phyloP scores from a whole-genome alignment of 2,888 invertebrate genomes.

The Cacoxenus indagator region DNA sequence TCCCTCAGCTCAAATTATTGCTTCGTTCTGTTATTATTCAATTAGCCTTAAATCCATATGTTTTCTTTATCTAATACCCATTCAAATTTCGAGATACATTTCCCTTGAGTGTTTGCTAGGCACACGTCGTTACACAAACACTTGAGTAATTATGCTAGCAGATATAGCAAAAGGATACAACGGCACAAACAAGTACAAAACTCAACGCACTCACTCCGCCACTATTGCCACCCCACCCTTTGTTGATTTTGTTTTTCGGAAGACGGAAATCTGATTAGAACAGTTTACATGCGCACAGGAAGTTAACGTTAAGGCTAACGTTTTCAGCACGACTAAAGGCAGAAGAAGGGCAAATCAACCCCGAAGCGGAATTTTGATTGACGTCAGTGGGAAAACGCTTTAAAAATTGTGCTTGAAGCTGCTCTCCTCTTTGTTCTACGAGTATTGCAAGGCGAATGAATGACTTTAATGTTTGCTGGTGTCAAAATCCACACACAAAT shows the following conservation, averaged over 20 bases:
- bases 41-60: constrained; percentile 15
- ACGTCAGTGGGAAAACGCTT: constrained; percentile 39
- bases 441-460: background rate
- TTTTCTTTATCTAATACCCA: background rate
- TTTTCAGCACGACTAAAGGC: background rate
- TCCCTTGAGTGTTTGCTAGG: constrained; percentile 18
- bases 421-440: background rate
- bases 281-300: constrained; percentile 60
- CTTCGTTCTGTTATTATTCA: background rate
- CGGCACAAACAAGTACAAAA: constrained; percentile 22
- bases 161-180: constrained; percentile 20
- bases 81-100: constrained; percentile 2
- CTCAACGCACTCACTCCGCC: background rate
- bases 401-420: background rate
- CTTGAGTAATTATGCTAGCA: constrained; percentile 51
- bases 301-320: constrained; percentile 43
- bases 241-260: background rate
- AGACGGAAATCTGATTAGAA: constrained; percentile 59
- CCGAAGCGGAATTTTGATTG: constrained; percentile 53
- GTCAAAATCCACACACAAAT: constrained; percentile 4
- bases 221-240: background rate
- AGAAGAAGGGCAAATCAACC: background rate
- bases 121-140: constrained; percentile 38
- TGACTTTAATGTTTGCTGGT: constrained; percentile 15
- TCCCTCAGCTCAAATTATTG: background rate